Base-by-base conservation (phyloP, 2,888 invertebrate species). In the Biston betularia region DNA sequence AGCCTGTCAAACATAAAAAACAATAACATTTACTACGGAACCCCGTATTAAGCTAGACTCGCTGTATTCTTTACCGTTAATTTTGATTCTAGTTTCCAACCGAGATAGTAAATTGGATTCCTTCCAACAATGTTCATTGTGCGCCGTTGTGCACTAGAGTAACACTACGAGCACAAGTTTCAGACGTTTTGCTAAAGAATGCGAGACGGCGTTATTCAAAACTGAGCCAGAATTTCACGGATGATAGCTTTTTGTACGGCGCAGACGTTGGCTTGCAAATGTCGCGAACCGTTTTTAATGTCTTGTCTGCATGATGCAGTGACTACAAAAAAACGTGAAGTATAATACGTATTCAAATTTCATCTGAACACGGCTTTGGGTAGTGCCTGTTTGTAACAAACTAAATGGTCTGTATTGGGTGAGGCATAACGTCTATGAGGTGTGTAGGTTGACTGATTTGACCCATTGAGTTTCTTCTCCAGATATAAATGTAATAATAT, bases 121-220 rank as follows among this genome's bases (percentile, higher is more conserved):
- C 49, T 53, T 54, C 67, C 70, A 70, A 72, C 72, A 72, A 70
- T 70, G 72, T 66, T 66, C 68, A 63, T 70, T 65, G 64, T 68
- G 64, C 40, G 45, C 49, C 44, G 60, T 55, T 55, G 68, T 68
- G 46, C 48, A 33, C 45, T 54, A 59, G 57, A 66, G 70, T 72
- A 70, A 70, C 61, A 65, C 68, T 62, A 24, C 3, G 24, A 3
- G 24, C 3, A 64, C 70, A 68, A 69, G 63, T 59, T 45, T 35
- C 54, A 63, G 58, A 42, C 59, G 58, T 55, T 67, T 62, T 54
- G 58, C 44, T 42, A 34, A 54, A 63, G 59, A 68, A 63, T 63
- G 59, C 55, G 45, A 34, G 54, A n/a, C 49, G 67, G 11, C 40
- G 33, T 68, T 63, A 59, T 63, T 59, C 55, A 56, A 55, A 54